Base-by-base conservation (phyloP, 2,797 vertebrate species). In the Lates japonicus region DNA sequence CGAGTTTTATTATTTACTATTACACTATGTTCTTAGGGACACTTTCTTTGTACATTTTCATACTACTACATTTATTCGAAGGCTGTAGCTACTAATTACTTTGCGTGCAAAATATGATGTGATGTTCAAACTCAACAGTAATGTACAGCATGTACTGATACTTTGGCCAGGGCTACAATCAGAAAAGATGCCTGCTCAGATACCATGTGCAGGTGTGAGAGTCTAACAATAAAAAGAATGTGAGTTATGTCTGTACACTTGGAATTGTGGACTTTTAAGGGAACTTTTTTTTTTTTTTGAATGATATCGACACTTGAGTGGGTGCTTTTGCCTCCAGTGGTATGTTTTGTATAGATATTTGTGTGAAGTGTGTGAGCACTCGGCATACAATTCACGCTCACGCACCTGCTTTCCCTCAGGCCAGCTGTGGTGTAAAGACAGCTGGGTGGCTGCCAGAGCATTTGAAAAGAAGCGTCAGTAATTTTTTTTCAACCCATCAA, bases 381-480 rank as follows among this genome's bases (percentile, higher is more conserved):
- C n/a, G 0, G 51, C 22, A 14, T 55, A 35, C 57, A 52, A 20
- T 72, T 78, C 62, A 68, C n/a, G 0, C 54, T 82, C 70, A 37
- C n/a, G 76, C 88, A 88, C 82, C 84, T 93, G 85, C 70, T 75
- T 82, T n/a, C n/a, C n/a, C 78, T 13, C 57, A 81, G 79, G 84
- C 69, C 67, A 51, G 31, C 33, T 42, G 68, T 46, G 54, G 29
- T 68, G 54, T 60, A 74, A 64, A 70, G 58, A 80, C 78, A 88
- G 75, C 64, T 82, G 76, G n/a, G 20, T 37, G 19, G 29, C 76
- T 79, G 76, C 55, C 55, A 48, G 33, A 7, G 49, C 29, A 20
- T 73, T 60, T 72, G n/a, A 75, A 60, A 74, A 54, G 33, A 73
- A 78, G 61, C n/a, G 3, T 81, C 33, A 20, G 52, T 33, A 31